Percentiles rank a stretch among this genome's conserved stretches.
Conservation (phyloP, 2,113 vertebrate species). For the Anolis carolinensis region DNA sequence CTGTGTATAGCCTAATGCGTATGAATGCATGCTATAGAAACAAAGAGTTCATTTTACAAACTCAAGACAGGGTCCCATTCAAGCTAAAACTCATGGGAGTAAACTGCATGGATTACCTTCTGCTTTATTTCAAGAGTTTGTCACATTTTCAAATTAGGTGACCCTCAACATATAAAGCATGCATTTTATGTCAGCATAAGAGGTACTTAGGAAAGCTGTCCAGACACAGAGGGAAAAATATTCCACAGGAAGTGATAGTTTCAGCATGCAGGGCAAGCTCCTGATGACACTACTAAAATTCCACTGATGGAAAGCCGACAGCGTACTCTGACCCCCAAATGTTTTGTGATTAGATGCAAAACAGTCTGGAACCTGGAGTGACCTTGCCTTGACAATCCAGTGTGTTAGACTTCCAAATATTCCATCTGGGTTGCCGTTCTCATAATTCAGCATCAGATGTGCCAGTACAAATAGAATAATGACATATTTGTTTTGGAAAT, state of each 20-base stretch:
- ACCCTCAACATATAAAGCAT: neutral
- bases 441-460: constrained; percentile 36
- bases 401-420: constrained; percentile 35
- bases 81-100: constrained; percentile 25
- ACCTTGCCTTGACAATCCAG: constrained; percentile 20
- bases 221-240: neutral
- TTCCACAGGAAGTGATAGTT: constrained; percentile 15
- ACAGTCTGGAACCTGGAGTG: constrained; percentile 49
- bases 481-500: constrained; percentile 53
- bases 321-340: neutral
- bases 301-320: constrained; percentile 19
- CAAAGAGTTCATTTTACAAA: constrained; percentile 19
- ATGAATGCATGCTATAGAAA: constrained; percentile 23
- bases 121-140: constrained; percentile 11
- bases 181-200: neutral
- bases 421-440: constrained; percentile 10
- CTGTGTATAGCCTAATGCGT: neutral
- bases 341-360: constrained; percentile 6
- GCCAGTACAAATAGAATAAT: constrained; percentile 65
- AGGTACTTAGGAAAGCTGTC: neutral
- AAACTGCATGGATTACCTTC: constrained; percentile 16
- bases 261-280: constrained; percentile 3
- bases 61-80: neutral
- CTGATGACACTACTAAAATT: constrained; percentile 8
- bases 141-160: neutral